Percentiles rank a stretch among this genome's conserved stretches.
These are phyloP conservation scores for Polymixis lichenea DNA, from an alignment of 2,888 invertebrate genomes.

Conservation along the genomic window DNA sequence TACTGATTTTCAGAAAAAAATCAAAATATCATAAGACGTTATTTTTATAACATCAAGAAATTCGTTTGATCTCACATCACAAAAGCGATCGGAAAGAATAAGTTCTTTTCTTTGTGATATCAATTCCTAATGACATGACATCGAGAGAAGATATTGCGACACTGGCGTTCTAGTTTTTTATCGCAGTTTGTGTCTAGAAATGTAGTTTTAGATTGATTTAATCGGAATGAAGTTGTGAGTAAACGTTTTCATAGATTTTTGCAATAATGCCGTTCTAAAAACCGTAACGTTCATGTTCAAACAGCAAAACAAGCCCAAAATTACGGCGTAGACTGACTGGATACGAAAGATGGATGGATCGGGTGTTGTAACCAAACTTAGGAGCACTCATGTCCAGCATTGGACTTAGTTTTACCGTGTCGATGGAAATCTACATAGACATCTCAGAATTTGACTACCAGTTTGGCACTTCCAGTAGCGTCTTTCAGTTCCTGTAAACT, in stretches of 20 bases:
- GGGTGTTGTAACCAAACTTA: background rate
- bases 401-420: background rate
- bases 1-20: background rate
- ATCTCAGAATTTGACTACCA: background rate
- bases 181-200: conserved; percentile 13
- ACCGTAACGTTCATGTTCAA: background rate
- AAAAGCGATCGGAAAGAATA: conserved; percentile 11
- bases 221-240: background rate
- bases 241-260: background rate
- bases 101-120: conserved; percentile 32
- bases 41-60: background rate
- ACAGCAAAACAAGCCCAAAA: background rate
- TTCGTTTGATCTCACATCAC: background rate
- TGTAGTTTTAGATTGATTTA: conserved; percentile 17
- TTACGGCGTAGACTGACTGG: background rate
- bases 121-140: conserved; percentile 31
- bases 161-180: conserved; percentile 18
- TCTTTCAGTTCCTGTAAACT: background rate
- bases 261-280: background rate
- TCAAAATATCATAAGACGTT: background rate
- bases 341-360: background rate
- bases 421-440: background rate
- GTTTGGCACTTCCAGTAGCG: background rate
- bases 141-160: conserved; percentile 18
- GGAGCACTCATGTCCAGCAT: background rate